Evolutionary conservation across 2,113 vertebrate species (phyloP).

Genomic region (Calyptomena viridis): DNA sequence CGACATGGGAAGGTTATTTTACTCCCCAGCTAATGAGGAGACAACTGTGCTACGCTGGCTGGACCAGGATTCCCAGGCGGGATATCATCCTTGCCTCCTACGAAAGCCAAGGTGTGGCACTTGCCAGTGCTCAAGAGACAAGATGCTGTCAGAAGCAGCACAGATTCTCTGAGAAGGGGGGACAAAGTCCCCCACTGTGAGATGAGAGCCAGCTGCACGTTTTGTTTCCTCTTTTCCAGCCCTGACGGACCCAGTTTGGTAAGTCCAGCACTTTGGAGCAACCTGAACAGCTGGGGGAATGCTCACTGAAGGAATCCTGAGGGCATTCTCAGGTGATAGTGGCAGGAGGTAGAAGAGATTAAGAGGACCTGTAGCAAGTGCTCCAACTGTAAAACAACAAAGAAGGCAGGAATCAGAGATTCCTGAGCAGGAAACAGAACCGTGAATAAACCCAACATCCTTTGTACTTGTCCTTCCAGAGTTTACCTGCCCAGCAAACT

Average conservation of each 20-base stretch:
- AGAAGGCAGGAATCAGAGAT: not conserved
- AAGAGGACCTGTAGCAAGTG: not conserved
- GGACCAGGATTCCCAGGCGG: not conserved
- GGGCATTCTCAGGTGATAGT: not conserved
- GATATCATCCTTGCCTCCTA: not conserved
- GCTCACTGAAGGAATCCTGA: not conserved
- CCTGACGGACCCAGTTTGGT: not conserved
- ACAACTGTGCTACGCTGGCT: not conserved
- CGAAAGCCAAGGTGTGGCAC: not conserved
- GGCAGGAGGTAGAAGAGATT: not conserved
- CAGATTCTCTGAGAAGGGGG: not conserved
- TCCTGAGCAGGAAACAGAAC: not conserved
- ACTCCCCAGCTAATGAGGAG: not conserved
- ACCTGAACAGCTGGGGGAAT: not conserved
- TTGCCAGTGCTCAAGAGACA: not conserved
- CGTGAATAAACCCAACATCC: not conserved
- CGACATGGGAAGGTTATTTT: not conserved
- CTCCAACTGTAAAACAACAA: not conserved
- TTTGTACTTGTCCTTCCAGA: not conserved
- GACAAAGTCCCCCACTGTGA: fast-evolving
- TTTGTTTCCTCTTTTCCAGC: not conserved
- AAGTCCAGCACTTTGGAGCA: not conserved
- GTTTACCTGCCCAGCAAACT: not conserved
- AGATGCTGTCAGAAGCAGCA: not conserved
- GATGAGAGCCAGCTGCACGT: not conserved